These are phyloP conservation scores for Steinernema scapterisci DNA, from an alignment of 2,888 invertebrate genomes.

Conservation along the genomic window DNA sequence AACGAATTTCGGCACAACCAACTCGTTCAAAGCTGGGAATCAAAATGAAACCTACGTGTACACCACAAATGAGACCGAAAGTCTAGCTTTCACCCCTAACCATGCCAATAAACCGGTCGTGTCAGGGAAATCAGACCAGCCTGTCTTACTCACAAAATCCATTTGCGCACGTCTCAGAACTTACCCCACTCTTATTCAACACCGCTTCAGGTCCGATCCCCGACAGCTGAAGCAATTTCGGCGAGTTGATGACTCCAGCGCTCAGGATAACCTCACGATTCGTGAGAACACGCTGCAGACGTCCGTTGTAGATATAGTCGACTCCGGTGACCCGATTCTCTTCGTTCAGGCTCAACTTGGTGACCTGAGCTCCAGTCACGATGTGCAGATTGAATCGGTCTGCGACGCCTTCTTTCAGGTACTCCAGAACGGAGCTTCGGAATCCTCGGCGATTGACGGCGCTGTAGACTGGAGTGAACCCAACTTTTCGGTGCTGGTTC, in stretches of 20 bases:
- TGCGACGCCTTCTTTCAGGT: constrained; percentile 21
- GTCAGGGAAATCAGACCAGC: too few species aligned
- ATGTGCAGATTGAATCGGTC: constrained; percentile 58
- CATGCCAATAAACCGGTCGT: too few species aligned
- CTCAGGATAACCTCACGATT: constrained; percentile 72
- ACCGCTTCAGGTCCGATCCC: constrained; percentile 71
- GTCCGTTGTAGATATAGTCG: constrained; percentile 53
- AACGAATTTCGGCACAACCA: too few species aligned
- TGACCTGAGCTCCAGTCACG: constrained; percentile 21
- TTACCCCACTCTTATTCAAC: constrained; percentile 23
- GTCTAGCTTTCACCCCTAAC: too few species aligned
- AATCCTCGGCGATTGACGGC: constrained; percentile 2
- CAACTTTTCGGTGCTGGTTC: constrained; percentile 12
- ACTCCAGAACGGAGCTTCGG: constrained; percentile 16
- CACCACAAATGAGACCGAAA: too few species aligned
- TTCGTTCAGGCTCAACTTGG: constrained; percentile 65
- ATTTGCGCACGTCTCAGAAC: too few species aligned
- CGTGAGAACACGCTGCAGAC: constrained; percentile 26
- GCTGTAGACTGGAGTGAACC: constrained; percentile 25
- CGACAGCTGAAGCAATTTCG: constrained; percentile 87
- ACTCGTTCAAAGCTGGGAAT: too few species aligned
- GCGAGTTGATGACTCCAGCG: constrained; percentile 86
- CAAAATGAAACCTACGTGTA: too few species aligned
- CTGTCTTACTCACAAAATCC: too few species aligned
- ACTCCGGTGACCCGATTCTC: constrained; percentile 67